These are phyloP conservation scores for Drosophila asahinai DNA, from an alignment of 1,140 invertebrate species.

Conservation along the genomic window DNA sequence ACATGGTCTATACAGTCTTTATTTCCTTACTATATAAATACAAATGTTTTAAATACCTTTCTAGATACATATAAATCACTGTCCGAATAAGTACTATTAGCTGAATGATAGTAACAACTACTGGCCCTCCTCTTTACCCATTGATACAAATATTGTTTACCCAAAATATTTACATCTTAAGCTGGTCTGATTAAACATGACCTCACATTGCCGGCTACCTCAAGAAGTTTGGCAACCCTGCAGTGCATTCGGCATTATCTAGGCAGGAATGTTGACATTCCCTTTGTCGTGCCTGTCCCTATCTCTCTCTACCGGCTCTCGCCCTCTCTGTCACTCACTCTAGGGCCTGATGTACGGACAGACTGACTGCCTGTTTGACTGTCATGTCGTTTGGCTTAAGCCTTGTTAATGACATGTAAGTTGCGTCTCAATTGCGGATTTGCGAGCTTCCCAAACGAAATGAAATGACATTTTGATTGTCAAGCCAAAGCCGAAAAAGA, in stretches of 20 bases:
- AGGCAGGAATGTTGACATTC: slow-evolving; percentile 65
- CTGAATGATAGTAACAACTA: no score
- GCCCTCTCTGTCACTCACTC: slow-evolving; percentile 21
- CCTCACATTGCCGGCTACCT: not conserved
- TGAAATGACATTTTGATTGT: slow-evolving; percentile 75
- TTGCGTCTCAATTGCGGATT: slow-evolving; percentile 81
- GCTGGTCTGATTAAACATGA: slow-evolving; percentile 3
- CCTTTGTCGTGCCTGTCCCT: slow-evolving; percentile 40
- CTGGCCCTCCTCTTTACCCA: not conserved
- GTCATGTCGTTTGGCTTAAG: slow-evolving; percentile 56
- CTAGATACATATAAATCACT: not conserved
- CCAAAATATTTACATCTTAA: slow-evolving; percentile 11
- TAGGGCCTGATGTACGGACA: not conserved
- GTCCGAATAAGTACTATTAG: no score
- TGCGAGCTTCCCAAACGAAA: slow-evolving; percentile 59
- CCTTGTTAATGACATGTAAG: slow-evolving; percentile 79
- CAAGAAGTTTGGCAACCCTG: slow-evolving; percentile 45
- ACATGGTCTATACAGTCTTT: no score
- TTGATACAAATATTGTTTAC: slow-evolving; percentile 2
- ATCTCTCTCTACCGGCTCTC: not conserved
- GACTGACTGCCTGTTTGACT: slow-evolving; percentile 22
- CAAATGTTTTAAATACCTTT: no score
- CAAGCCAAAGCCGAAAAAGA: slow-evolving; percentile 49
- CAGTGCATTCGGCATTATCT: slow-evolving; percentile 18
- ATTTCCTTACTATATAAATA: no score